These are phyloP conservation scores for Sciurus niger DNA, from an alignment of 2,113 vertebrate species.

Conservation along the genomic window DNA sequence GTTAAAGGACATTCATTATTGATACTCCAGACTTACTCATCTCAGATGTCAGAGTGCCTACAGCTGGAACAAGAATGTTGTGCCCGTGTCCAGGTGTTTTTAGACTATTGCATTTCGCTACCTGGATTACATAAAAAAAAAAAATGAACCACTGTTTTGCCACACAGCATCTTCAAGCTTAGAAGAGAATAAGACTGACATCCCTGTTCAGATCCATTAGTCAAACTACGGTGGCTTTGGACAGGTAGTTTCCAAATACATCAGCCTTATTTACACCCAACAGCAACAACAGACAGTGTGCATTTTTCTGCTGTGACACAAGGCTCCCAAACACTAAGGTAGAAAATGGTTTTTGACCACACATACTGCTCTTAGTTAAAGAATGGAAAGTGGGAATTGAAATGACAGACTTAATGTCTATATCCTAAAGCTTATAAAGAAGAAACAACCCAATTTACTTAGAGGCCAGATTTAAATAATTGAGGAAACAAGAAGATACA, in stretches of 20 bases:
- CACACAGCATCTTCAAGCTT: background rate
- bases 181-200: background rate
- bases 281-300: background rate
- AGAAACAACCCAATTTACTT: background rate
- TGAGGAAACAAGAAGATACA: background rate
- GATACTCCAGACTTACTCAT: background rate
- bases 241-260: conserved; percentile 45
- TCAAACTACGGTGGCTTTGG: background rate
- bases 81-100: background rate
- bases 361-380: background rate
- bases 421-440: background rate
- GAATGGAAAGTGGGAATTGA: background rate
- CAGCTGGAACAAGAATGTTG: background rate
- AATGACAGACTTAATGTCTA: background rate
- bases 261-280: conserved; percentile 47
- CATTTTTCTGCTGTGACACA: background rate
- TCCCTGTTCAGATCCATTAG: conserved; percentile 50
- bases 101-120: background rate
- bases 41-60: background rate
- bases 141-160: background rate
- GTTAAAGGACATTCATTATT: background rate
- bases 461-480: conserved; percentile 14
- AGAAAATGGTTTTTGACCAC: background rate
- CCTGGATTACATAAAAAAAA: background rate
- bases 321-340: background rate